Evolutionary conservation across 2,888 invertebrate genomes (phyloP).

Genomic region (Tyria jacobaeae): DNA sequence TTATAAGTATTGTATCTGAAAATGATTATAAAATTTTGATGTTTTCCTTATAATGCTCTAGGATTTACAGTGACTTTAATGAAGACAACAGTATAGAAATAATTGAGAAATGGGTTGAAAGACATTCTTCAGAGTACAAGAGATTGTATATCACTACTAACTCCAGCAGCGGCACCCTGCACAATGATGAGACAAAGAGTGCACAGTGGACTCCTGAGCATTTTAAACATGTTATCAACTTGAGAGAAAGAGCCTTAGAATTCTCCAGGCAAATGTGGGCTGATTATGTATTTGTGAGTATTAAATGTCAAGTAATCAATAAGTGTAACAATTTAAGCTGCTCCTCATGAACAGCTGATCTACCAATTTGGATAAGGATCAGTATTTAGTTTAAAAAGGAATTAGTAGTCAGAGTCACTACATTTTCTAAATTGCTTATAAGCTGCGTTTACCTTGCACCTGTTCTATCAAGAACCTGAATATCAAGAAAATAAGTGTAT

Average conservation of each 20-base stretch:
- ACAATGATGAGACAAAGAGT: slow-evolving; percentile 87
- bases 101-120: slow-evolving; percentile 90
- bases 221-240: slow-evolving; percentile 91
- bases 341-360: no score
- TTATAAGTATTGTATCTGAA: no score
- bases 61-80: slow-evolving; percentile 96
- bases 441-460: no score
- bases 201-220: slow-evolving; percentile 92
- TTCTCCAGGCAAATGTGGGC: slow-evolving; percentile 93
- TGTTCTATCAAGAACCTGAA: no score
- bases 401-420: no score
- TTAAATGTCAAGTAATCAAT: not conserved
- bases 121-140: slow-evolving; percentile 89
- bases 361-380: no score
- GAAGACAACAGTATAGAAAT: slow-evolving; percentile 91
- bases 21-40: not conserved
- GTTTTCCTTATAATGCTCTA: slow-evolving; percentile 63
- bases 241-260: slow-evolving; percentile 92
- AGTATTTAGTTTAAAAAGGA: no score
- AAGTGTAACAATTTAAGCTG: not conserved
- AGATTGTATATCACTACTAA: slow-evolving; percentile 88
- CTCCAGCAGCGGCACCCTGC: slow-evolving; percentile 61
- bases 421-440: no score
- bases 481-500: no score
- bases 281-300: slow-evolving; percentile 94